These are phyloP conservation scores for Otocyon megalotis DNA, from an alignment of 2,113 vertebrate species.

Conservation along the genomic window DNA sequence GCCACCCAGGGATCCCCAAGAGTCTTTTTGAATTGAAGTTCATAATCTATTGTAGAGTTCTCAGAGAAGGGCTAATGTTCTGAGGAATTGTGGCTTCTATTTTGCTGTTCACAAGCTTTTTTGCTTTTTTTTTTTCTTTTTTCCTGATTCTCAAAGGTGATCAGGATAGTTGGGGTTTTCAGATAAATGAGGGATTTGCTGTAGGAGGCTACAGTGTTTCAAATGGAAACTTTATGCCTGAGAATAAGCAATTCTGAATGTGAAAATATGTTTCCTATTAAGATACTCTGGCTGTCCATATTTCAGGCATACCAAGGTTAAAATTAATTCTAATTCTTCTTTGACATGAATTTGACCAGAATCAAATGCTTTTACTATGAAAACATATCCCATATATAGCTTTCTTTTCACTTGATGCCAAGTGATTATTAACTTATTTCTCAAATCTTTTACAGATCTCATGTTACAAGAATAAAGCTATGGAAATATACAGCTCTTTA, in stretches of 20 bases:
- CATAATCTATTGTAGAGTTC: not conserved
- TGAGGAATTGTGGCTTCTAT: not conserved
- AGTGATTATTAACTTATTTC: slow-evolving; percentile 71
- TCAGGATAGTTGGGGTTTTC: not conserved
- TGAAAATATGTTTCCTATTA: slow-evolving; percentile 74
- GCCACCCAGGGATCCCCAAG: no score
- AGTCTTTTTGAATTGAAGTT: not conserved
- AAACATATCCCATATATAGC: slow-evolving; percentile 72
- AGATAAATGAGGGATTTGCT: slow-evolving; percentile 46
- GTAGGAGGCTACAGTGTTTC: not conserved
- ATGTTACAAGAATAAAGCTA: slow-evolving; percentile 73
- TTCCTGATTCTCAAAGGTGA: not conserved
- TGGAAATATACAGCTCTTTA: slow-evolving; percentile 62
- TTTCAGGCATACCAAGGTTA: slow-evolving; percentile 57
- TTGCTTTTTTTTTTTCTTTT: not conserved
- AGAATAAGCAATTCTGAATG: slow-evolving; percentile 35
- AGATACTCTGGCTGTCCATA: slow-evolving; percentile 61
- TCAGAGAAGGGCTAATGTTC: not conserved
- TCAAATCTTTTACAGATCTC: slow-evolving; percentile 76
- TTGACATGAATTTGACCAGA: slow-evolving; percentile 70
- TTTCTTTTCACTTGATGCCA: slow-evolving; percentile 74
- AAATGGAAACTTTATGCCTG: slow-evolving; percentile 56
- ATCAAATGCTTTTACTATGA: slow-evolving; percentile 80
- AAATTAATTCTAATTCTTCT: slow-evolving; percentile 70
- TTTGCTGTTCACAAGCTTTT: not conserved